phyloP scores from a whole-genome alignment of 2,113 vertebrate species.

The Ia io region DNA sequence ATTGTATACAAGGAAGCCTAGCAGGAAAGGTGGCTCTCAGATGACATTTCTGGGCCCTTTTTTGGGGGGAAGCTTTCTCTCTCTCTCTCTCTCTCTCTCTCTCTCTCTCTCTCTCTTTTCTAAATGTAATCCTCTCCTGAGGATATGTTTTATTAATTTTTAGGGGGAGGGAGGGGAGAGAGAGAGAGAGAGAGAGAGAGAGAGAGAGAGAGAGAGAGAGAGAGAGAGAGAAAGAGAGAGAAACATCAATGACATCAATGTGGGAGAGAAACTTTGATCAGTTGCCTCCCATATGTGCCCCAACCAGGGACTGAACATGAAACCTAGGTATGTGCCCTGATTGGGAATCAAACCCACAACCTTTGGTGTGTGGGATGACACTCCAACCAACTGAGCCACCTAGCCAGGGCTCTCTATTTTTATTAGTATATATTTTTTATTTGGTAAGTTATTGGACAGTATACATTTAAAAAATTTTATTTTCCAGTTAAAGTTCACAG shows the following conservation, averaged over 20 bases:
- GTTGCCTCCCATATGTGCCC: not conserved
- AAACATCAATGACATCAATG: not conserved
- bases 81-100: not conserved
- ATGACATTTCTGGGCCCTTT: not conserved
- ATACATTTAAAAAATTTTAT: not conserved
- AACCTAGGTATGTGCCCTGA: not conserved
- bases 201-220: too few species aligned
- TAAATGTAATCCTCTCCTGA: not conserved
- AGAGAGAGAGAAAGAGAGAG: not conserved
- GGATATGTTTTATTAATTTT: not conserved
- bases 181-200: too few species aligned
- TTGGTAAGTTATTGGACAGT: not conserved
- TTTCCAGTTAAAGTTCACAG: not conserved
- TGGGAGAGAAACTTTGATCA: not conserved
- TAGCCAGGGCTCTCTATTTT: not conserved
- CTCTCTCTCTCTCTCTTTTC: too few species aligned
- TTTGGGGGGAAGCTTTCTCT: not conserved
- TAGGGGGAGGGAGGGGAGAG: not conserved
- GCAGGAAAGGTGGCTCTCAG: not conserved
- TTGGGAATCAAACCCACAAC: too few species aligned
- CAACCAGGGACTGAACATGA: not conserved
- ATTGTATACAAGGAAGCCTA: not conserved
- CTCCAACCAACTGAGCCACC: not conserved
- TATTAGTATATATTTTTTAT: not conserved
- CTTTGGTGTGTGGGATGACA: not conserved